Base-by-base conservation (phyloP, 37 sponge, comb jelly and placozoan genomes). In the Theonella swinhoei region DNA sequence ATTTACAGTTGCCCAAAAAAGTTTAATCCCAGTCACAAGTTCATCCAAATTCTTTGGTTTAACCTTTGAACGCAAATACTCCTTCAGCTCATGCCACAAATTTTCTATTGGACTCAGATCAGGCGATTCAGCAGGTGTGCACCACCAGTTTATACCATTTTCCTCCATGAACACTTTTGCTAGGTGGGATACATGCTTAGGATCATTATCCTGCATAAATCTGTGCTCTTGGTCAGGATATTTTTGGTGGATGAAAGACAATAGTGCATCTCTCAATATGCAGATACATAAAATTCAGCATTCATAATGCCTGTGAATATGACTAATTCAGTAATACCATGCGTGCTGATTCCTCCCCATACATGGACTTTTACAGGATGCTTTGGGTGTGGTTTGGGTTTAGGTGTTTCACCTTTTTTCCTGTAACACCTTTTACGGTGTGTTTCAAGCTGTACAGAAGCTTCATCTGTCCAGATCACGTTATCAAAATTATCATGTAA, bases 331-430 rank as follows among this genome's bases (percentile, higher is more conserved):
- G 84, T 83, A 20, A 67, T 54, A 28, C 84, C 84, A 28, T 37
- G 66, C 5, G 11, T 40, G 35, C 85, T 85, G 59, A 77, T 77
- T 77, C 78, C 85, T 5, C 71, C 78, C 85, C 85, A 85, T 34
- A 76, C 85, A 68, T 85, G 85, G 22, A 85, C 78, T 67, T 85
- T 85, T 30, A 77, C 60, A 24, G 85, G 85, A 40, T 85, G 85
- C 62, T 85, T 85, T n/a, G 85, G 39, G 59, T 72, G 61, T 4
- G 82, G 82, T 60, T 81, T 81, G 2, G 24, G 36, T 28, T 33
- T 63, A 30, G 83, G 75, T 9, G 17, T 64, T 62, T 83, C 83
- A n/a, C 83, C 83, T 63, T 42, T 7, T 54, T 85, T 85, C 29
- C 78, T 42, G 62, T 37, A 85, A 78, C 78, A 85, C 34, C 14